Evolutionary conservation across 1,140 invertebrate genomes (phyloP), one percentile per base, ranked within the genome.

Genomic region (Drosophila nasuta): DNA sequence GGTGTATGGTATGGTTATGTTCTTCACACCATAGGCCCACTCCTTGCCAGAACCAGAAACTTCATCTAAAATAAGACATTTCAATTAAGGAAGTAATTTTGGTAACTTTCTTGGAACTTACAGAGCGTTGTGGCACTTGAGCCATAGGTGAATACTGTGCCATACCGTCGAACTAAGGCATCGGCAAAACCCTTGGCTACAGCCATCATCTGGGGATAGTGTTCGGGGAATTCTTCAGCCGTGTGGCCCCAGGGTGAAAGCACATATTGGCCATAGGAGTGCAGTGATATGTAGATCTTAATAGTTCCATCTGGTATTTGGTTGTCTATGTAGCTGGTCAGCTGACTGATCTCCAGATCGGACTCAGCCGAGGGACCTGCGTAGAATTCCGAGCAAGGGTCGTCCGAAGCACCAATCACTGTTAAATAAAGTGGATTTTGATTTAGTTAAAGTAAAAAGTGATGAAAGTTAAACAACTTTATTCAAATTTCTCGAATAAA

Each of bases 1-100:
- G 5, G 95, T 94, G 81, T 95, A 97, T 0, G 95, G 93, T 33
- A 97, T 95, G n/a, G 95, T 95, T 1, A 96, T 94, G 57, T 94
- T 93, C 8, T 94, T 94, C 1, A 91, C 93, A 13, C 93, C 95
- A 90, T 96, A 96, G 1, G 95, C 96, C 95, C 96, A 97, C 79
- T 97, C 96, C 49, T 96, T 93, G 25, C 95, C 95, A 11, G 93
- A 91, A 7, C 94, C 94, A 7, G 93, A 93, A 0, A 93, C 93
- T 60, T 92, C 92, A 80, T 94, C 94, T 94, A 3, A 46, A 8
- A 15, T 13, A 51, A 1, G 33, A 6, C 8, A 45, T 35, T 35
- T 35, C 7, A 35, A 35, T 35, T 35, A 8, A n/a, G 15, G 15
- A 25, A 4, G 0, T 7, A 1, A 7, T 25, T 35, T 10, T 1